Evolutionary conservation across 2,113 vertebrate genomes (phyloP), one percentile per base, ranked within the genome.

Genomic region (Mastomys coucha): DNA sequence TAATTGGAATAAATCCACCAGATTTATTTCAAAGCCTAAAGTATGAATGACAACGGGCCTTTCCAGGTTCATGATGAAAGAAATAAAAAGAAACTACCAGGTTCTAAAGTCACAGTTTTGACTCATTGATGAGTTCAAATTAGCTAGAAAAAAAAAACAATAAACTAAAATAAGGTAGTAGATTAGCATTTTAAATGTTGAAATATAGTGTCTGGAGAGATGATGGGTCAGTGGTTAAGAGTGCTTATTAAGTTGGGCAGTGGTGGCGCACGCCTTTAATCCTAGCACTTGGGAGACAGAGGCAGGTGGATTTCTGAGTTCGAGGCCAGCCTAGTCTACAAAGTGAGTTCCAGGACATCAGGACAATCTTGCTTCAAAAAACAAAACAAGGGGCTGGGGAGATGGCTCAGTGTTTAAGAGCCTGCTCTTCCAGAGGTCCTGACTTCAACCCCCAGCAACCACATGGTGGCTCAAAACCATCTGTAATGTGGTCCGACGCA

Each of bases 121-220:
- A 20, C 58, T 89, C 51, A 26, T 0, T 11, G 51, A n/a, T 53
- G 49, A 60, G 17, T 26, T 73, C 6, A 76, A 53, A n/a, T 28
- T n/a, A 89, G 36, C 67, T 11, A 10, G 4, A 20, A 36, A 63
- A 63, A 89, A 33, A 39, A 63, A 10, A 12, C 6, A 51, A 63
- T 7, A 73, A 58, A 42, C 51, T 31, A 75, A 70, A 95, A 80
- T n/a, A 65, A 78, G 11, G 31, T 28, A 80, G 60, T 67, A 8
- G 19, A 53, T 51, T 28, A 94, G 53, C 28, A 60, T n/a, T 90
- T 90, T 91, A 91, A 90, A 96, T 70, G 56, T 7, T 73, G 49
- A 92, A 94, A 78, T 39, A 58, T 13, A 70, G 45, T 22, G 3
- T 56, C 13, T 33, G 28, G 76, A 78, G 51, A 56, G 77, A 53